Conservation (phyloP, 2,888 invertebrate species). For the Himalopsyche anomala region DNA sequence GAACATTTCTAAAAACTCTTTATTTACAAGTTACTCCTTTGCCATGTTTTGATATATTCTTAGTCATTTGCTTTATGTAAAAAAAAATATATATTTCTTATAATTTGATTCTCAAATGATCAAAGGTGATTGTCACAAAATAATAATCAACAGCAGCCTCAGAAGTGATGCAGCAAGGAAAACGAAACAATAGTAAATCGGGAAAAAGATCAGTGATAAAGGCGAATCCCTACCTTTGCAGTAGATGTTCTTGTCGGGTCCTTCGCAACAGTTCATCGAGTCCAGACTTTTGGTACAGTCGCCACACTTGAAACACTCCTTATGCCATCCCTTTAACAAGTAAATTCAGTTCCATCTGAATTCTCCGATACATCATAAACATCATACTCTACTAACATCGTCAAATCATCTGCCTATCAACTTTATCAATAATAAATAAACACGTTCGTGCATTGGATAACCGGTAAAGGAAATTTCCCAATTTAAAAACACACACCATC, state of each 20-base stretch:
- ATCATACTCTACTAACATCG: background rate
- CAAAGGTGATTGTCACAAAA: background rate
- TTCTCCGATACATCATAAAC: constrained; percentile 44
- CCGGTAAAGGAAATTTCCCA: background rate
- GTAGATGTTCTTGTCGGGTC: constrained; percentile 96
- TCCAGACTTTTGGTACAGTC: constrained; percentile 91
- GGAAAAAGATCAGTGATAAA: constrained; percentile 45
- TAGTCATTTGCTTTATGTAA: background rate
- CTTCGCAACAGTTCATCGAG: constrained; percentile 94
- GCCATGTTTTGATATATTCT: background rate
- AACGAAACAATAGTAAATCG: constrained; percentile 35
- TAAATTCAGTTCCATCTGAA: constrained; percentile 67
- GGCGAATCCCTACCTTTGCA: constrained; percentile 86
- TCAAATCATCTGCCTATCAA: constrained; percentile 14
- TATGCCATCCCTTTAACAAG: constrained; percentile 89
- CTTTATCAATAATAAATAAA: constrained; percentile 67
- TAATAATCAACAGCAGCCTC: constrained; percentile 24
- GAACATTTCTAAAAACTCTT: too few relatives aligned
- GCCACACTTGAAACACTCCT: constrained; percentile 95
- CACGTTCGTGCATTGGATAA: constrained; percentile 21
- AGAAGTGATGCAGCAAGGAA: constrained; percentile 58
- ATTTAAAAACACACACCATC: background rate
- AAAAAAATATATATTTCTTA: background rate
- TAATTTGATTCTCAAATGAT: constrained; percentile 17
- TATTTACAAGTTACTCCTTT: constrained; percentile 17